These are phyloP conservation scores for Rhyacichthys aspro DNA, from an alignment of 2,797 vertebrate species.

Conservation along the genomic window DNA sequence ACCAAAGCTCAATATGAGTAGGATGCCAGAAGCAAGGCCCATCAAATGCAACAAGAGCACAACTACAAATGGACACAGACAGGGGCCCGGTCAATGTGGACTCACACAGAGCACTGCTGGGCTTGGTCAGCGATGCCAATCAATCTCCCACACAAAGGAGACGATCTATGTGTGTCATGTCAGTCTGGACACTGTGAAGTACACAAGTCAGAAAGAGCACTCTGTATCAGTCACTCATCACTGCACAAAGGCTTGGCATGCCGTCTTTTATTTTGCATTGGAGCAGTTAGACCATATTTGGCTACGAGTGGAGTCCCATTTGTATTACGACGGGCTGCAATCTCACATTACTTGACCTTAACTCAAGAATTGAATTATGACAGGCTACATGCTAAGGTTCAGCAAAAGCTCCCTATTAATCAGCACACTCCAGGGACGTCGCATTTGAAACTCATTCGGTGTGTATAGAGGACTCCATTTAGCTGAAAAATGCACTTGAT, in stretches of 20 bases:
- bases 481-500: conserved; percentile 19
- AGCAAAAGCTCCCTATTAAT: conserved; percentile 2
- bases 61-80: conserved; percentile 27
- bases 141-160: conserved; percentile 11
- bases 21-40: conserved; percentile 37
- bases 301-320: background rate
- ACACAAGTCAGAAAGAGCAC: no score
- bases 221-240: no score
- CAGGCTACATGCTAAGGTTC: conserved; percentile 12
- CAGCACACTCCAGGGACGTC: conserved; percentile 3
- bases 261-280: background rate
- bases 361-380: conserved; percentile 14
- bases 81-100: conserved; percentile 9
- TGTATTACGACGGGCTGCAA: background rate
- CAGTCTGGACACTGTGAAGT: background rate
- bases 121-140: conserved; percentile 28
- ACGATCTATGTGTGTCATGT: background rate
- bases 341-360: conserved; percentile 13
- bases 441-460: conserved; percentile 5
- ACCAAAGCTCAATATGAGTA: conserved; percentile 31
- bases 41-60: conserved; percentile 37
- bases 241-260: background rate
- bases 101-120: conserved; percentile 12
- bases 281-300: conserved; percentile 9
- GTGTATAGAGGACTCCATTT: conserved; percentile 8